Conservation (phyloP, 2,113 vertebrate genomes). For the Puma concolor region DNA sequence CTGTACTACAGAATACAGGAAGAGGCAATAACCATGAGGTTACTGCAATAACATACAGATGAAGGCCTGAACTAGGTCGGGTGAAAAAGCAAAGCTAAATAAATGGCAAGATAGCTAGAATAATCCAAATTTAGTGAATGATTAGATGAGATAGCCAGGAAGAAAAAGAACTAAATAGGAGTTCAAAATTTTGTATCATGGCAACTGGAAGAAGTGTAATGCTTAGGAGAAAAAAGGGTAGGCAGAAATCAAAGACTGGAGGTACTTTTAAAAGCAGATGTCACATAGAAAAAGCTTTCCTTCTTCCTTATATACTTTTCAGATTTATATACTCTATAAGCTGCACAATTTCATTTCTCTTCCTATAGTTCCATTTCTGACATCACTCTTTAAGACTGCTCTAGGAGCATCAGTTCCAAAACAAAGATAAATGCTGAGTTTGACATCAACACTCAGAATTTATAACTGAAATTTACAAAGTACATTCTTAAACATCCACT, state of each 20-base stretch:
- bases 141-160: not conserved
- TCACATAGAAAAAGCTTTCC: not conserved
- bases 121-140: slow-evolving; percentile 7
- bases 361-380: slow-evolving; percentile 1
- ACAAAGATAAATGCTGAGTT: slow-evolving; percentile 24
- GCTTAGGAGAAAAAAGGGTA: not conserved
- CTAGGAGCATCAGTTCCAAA: slow-evolving; percentile 20
- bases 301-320: not conserved
- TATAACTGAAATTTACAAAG: slow-evolving; percentile 60
- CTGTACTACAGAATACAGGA: slow-evolving; percentile 4
- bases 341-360: slow-evolving; percentile 17
- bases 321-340: not conserved
- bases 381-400: slow-evolving; percentile 36
- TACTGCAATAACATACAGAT: not conserved
- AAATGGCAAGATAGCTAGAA: slow-evolving; percentile 11
- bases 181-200: not conserved
- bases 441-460: slow-evolving; percentile 45
- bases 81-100: not conserved
- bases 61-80: slow-evolving; percentile 34
- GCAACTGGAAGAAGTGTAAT: slow-evolving; percentile 41
- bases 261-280: not conserved
- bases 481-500: slow-evolving; percentile 38
- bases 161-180: not conserved
- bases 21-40: slow-evolving; percentile 31
- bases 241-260: not conserved